Conservation (phyloP, 2,113 vertebrate genomes). For the Eubucco bourcierii region DNA sequence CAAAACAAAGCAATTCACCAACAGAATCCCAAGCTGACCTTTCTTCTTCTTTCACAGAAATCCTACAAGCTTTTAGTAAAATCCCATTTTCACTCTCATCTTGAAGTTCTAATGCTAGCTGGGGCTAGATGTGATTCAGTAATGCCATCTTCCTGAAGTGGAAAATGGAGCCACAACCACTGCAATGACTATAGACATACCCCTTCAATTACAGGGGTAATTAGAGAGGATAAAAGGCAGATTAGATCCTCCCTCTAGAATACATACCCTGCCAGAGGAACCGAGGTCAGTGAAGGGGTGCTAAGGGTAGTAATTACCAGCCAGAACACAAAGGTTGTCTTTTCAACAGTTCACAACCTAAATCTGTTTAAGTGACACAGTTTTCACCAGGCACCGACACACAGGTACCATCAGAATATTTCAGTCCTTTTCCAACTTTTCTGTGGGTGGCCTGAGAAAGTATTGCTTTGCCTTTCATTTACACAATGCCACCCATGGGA, state of each 20-base stretch:
- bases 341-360: not conserved
- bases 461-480: not conserved
- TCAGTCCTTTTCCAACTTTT: not conserved
- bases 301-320: not conserved
- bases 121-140: not conserved
- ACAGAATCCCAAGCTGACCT: not conserved
- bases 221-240: not conserved
- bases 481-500: not conserved
- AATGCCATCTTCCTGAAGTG: not conserved
- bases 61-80: not conserved
- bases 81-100: not conserved
- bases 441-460: not conserved
- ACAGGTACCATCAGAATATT: not conserved
- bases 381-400: not conserved
- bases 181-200: not conserved
- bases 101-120: not conserved
- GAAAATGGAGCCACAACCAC: not conserved
- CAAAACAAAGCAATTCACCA: not conserved
- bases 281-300: not conserved
- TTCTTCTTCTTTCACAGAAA: not conserved
- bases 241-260: not conserved
- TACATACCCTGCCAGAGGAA: not conserved
- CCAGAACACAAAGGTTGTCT: not conserved
- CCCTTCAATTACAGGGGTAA: not conserved
- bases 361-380: not conserved